A percentile compares a stretch with the other conserved stretches of the same genome.
Conservation (phyloP, 1,140 invertebrate species). For the Drosophila littoralis region DNA sequence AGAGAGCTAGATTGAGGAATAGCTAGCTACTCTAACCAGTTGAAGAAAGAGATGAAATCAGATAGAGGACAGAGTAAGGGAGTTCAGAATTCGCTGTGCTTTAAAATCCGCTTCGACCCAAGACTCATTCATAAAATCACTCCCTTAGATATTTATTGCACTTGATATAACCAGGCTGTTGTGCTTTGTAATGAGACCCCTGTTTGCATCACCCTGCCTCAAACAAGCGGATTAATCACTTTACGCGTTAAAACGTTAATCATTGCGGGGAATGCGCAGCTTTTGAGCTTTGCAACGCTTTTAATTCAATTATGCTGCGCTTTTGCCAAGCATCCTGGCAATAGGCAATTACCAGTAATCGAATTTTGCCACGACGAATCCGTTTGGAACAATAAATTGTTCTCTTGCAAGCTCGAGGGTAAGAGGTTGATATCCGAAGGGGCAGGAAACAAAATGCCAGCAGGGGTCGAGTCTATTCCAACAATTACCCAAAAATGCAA, state of each 20-base stretch:
- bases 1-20: too few relatives aligned
- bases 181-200: background rate
- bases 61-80: too few relatives aligned
- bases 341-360: conserved; percentile 78
- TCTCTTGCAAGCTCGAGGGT: conserved; percentile 17
- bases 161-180: background rate
- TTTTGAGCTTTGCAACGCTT: conserved; percentile 66
- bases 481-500: conserved; percentile 51
- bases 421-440: background rate
- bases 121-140: too few relatives aligned
- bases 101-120: too few relatives aligned
- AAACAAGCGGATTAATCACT: conserved; percentile 58
- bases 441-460: conserved; percentile 16
- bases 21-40: too few relatives aligned
- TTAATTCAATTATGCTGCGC: conserved; percentile 74
- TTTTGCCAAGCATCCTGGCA: conserved; percentile 57
- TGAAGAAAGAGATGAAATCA: too few relatives aligned
- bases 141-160: too few relatives aligned
- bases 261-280: conserved; percentile 39
- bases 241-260: conserved; percentile 64
- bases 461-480: conserved; percentile 20
- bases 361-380: conserved; percentile 65
- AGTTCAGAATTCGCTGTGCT: too few relatives aligned
- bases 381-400: conserved; percentile 79
- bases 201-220: background rate